phyloP scores from a whole-genome alignment of 2,113 vertebrate genomes.

The Sinocyclocheilus rhinocerous region DNA sequence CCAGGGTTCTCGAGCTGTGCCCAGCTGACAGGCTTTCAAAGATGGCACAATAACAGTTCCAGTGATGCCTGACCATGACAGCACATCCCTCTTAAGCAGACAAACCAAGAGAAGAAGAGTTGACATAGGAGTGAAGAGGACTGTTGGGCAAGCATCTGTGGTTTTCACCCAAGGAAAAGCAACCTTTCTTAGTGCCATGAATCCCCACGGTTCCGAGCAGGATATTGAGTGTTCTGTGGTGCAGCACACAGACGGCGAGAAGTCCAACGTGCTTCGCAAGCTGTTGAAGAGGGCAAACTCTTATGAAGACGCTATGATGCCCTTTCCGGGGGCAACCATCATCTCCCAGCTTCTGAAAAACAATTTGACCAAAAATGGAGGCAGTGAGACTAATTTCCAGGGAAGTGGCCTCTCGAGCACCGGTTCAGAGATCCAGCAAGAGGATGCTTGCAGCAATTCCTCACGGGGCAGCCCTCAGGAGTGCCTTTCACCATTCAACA shows the following conservation, averaged over 20 bases:
- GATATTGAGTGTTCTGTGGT: slow-evolving; percentile 95
- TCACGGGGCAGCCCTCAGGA: slow-evolving; percentile 95
- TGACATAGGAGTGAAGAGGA: slow-evolving; percentile 99
- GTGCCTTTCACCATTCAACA: slow-evolving; percentile 95
- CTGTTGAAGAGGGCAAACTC: slow-evolving; percentile 98
- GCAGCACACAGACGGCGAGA: slow-evolving; percentile 91
- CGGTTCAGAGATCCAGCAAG: slow-evolving; percentile 95
- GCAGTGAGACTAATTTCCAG: slow-evolving; percentile 94
- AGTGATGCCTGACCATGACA: slow-evolving; percentile 99
- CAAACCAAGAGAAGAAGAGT: slow-evolving; percentile 99
- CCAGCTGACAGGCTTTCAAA: slow-evolving; percentile 92
- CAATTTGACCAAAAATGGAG: slow-evolving; percentile 97
- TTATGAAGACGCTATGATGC: slow-evolving; percentile 96
- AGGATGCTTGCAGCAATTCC: slow-evolving; percentile 97
- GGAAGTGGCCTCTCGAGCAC: slow-evolving; percentile 95
- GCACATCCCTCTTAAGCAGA: slow-evolving; percentile 96
- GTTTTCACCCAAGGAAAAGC: slow-evolving; percentile 90
- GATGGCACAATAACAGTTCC: slow-evolving; percentile 91
- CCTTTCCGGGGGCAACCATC: slow-evolving; percentile 97
- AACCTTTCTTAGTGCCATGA: slow-evolving; percentile 94
- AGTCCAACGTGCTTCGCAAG: slow-evolving; percentile 98
- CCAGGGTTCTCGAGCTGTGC: slow-evolving; percentile 86
- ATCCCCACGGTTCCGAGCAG: slow-evolving; percentile 93
- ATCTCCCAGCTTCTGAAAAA: slow-evolving; percentile 99
- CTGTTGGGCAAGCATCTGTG: slow-evolving; percentile 89